Percentiles rank a stretch among this genome's conserved stretches.
phyloP scores from a whole-genome alignment of 2,888 invertebrate species.

The Schizotus pectinicornis region DNA sequence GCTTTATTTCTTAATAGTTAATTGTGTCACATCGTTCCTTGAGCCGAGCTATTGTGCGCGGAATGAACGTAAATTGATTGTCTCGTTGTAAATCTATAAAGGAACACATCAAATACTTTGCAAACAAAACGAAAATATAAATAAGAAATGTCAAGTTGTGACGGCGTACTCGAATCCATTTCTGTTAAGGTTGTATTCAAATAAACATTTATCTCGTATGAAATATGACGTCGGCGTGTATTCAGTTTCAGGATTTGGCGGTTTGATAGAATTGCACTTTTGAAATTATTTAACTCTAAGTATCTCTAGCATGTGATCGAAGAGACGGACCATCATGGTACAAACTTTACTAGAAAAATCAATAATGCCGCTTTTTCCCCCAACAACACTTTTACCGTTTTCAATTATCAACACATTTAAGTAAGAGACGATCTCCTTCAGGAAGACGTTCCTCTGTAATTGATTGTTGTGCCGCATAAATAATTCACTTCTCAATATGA shows the following conservation, averaged over 20 bases:
- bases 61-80: conserved; percentile 14
- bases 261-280: conserved; percentile 27
- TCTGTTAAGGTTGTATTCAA: conserved; percentile 29
- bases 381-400: conserved; percentile 3
- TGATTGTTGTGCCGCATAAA: too few relatives aligned
- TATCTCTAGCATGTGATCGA: conserved; percentile 24
- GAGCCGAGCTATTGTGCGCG: too few relatives aligned
- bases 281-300: conserved; percentile 27
- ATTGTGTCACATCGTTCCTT: too few relatives aligned
- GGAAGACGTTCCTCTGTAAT: too few relatives aligned
- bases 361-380: conserved; percentile 22
- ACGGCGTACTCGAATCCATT: conserved; percentile 31
- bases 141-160: conserved; percentile 31
- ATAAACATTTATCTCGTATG: conserved; percentile 29
- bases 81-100: conserved; percentile 14
- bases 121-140: conserved; percentile 27
- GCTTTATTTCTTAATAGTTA: too few relatives aligned
- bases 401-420: too few relatives aligned
- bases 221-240: conserved; percentile 28
- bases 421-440: too few relatives aligned
- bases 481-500: too few relatives aligned
- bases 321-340: conserved; percentile 29
- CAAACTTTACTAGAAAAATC: conserved; percentile 28
- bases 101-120: conserved; percentile 26
- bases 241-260: conserved; percentile 20